Evolutionary conservation across 2,888 invertebrate species (phyloP).

Genomic region (Cosmia trapezina): DNA sequence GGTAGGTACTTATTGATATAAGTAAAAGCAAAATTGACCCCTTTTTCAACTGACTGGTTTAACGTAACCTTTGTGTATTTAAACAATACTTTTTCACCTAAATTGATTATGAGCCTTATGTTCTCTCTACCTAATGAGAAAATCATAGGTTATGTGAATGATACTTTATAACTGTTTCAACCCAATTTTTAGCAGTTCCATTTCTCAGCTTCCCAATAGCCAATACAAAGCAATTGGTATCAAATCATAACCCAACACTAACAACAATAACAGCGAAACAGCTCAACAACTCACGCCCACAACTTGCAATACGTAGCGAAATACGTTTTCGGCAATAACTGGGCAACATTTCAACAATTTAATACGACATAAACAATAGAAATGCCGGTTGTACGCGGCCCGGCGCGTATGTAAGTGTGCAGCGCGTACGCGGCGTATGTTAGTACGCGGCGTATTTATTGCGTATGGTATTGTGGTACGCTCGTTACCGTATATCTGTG

Average conservation of each 20-base stretch:
- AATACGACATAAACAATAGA: conserved; percentile 89
- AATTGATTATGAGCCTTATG: background rate
- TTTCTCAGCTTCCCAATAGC: conserved; percentile 51
- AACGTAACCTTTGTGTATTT: background rate
- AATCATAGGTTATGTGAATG: background rate
- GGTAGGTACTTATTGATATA: no score
- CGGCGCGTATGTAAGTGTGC: conserved; percentile 62
- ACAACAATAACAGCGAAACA: conserved; percentile 70
- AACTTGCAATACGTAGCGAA: conserved; percentile 86
- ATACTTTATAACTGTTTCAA: conserved; percentile 2
- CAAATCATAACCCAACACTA: conserved; percentile 74
- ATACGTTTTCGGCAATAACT: conserved; percentile 90
- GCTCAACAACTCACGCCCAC: conserved; percentile 82
- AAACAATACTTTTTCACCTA: no score
- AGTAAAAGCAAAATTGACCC: background rate
- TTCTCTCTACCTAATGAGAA: background rate
- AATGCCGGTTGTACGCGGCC: conserved; percentile 85
- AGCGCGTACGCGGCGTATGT: conserved; percentile 83
- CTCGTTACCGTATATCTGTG: conserved; percentile 89
- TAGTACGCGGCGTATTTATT: conserved; percentile 87
- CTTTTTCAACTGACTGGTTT: background rate
- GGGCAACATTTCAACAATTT: conserved; percentile 89
- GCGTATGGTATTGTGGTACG: conserved; percentile 89
- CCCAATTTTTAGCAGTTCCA: conserved; percentile 47
- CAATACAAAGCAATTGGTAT: conserved; percentile 60